Evolutionary conservation across 2,888 invertebrate species (phyloP), one percentile per base, ranked within the genome.

Genomic region (Uropetala carovei): DNA sequence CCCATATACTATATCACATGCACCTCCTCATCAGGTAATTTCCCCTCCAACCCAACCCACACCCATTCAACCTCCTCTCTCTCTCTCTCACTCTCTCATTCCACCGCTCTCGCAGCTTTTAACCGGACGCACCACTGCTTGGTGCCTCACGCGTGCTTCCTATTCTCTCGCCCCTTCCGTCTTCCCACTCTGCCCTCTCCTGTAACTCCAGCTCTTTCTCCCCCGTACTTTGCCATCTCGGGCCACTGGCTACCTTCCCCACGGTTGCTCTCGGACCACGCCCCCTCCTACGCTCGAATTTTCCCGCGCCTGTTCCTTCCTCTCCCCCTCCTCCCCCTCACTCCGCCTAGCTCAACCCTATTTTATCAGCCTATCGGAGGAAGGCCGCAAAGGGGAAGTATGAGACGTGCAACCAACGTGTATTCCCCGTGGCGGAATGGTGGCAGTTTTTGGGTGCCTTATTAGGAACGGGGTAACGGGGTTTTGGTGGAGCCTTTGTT

Each of bases 121-220:
- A 59, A 89, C 89, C 64, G 89, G 89, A 89, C 64, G 64, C 43
- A 43, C 13, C 89, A 43, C 89, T 56, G 43, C 89, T 60, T 58
- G 60, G 56, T 60, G 60, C 60, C 68, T 64, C 89, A 56, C 64
- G 64, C 89, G 89, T 68, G 30, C 64, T 68, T 68, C 89, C 89
- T 85, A 85, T 22, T 16, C 64, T 43, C 43, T 30, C 89, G 18
- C 86, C 27, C 60, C 86, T 60, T 60, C 30, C 60, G 22, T 30
- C 64, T 11, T 13, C n/a, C 10, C 64, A 43, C 43, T 43, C 43
- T 43, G 5, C 43, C 43, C 3, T 43, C 43, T 43, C 89, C 89
- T 85, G 58, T 22, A 3, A 43, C 59, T 18, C 64, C 89, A 16
- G 27, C 27, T 30, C 86, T 60, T 60, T 16, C 10, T 30, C 85